A percentile compares a stretch with the other conserved stretches of the same genome.
phyloP scores from a whole-genome alignment of 2,797 vertebrate species.

The Sebastes trivittatus region DNA sequence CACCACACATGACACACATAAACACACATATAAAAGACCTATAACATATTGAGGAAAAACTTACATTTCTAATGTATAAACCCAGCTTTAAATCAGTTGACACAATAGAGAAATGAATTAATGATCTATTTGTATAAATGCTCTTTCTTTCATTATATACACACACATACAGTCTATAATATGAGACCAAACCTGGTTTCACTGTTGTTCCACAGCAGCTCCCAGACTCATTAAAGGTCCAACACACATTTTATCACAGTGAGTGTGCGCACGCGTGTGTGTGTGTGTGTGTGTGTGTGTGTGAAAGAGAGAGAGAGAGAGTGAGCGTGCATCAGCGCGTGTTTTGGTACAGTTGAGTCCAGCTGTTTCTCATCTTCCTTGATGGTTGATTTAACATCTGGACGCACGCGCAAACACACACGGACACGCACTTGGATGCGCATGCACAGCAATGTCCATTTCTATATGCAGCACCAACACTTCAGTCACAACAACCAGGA shows the following conservation, averaged over 20 bases:
- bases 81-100: background rate
- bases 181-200: conserved; percentile 15
- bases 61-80: background rate
- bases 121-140: background rate
- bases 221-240: conserved; percentile 29
- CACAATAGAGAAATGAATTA: background rate
- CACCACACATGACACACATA: background rate
- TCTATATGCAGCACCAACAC: background rate
- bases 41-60: background rate
- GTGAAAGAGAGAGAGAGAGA: background rate
- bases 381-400: conserved; percentile 53
- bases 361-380: conserved; percentile 61
- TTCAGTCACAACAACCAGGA: no score
- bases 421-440: background rate
- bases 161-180: background rate
- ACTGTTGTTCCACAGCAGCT: conserved; percentile 29
- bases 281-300: background rate
- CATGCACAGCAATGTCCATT: background rate
- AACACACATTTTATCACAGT: background rate
- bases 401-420: conserved; percentile 8
- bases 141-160: background rate
- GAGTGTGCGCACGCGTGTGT: background rate
- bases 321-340: background rate
- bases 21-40: background rate
- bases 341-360: conserved; percentile 26